Percentiles rank a stretch among this genome's conserved stretches.
Conservation (phyloP, 2,888 invertebrate genomes). For the Watsonalla cultraria region DNA sequence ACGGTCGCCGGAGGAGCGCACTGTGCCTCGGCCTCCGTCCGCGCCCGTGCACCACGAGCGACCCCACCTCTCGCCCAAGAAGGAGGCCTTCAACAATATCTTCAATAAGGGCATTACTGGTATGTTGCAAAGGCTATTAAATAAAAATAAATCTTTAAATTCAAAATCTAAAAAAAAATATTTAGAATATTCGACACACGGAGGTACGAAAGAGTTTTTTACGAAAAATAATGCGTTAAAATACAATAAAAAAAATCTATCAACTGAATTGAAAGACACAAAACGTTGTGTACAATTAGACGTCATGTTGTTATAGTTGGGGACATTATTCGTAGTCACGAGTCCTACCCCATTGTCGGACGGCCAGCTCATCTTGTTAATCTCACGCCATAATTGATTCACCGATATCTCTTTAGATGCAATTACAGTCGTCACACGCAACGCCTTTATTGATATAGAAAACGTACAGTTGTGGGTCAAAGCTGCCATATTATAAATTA, state of each 20-base stretch:
- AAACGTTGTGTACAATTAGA: conserved; percentile 9
- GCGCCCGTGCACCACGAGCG: conserved; percentile 73
- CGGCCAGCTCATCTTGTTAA: conserved; percentile 61
- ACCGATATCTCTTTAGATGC: conserved; percentile 30
- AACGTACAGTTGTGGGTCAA: neutral
- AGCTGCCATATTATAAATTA: too few relatives aligned
- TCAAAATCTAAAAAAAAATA: too few relatives aligned
- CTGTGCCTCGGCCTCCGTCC: conserved; percentile 65
- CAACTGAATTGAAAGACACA: too few relatives aligned
- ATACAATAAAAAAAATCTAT: neutral
- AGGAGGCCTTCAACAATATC: conserved; percentile 80
- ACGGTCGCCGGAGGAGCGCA: conserved; percentile 62
- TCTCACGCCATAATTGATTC: conserved; percentile 63
- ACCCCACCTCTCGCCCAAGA: conserved; percentile 79
- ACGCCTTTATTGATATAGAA: neutral
- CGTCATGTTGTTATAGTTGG: conserved; percentile 6
- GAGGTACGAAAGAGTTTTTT: too few relatives aligned
- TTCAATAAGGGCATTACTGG: conserved; percentile 81
- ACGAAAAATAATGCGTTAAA: too few relatives aligned
- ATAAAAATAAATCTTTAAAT: neutral
- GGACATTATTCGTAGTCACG: conserved; percentile 63
- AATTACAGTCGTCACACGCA: neutral
- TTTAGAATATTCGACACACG: neutral
- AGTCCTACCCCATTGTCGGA: conserved; percentile 45
- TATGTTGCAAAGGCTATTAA: conserved; percentile 47